These are phyloP conservation scores for Rhimphoctona megacephalus DNA, from an alignment of 2,888 invertebrate genomes.

Conservation along the genomic window DNA sequence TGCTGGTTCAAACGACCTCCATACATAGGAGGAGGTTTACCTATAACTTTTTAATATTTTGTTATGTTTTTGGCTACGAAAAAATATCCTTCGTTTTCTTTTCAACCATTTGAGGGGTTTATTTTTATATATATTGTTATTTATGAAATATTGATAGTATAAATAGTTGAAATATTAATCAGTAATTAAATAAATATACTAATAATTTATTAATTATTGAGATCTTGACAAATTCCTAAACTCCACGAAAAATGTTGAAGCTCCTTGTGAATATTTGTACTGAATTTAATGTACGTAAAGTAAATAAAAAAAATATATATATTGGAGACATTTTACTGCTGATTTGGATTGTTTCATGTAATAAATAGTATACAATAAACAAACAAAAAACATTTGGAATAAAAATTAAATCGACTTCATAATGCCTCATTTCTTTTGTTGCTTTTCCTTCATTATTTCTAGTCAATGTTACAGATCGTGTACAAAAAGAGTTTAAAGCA, in stretches of 20 bases:
- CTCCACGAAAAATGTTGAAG: background rate
- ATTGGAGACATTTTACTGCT: background rate
- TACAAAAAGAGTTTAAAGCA: conserved; percentile 22
- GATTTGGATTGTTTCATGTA: background rate
- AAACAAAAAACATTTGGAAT: background rate
- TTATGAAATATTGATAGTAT: no score
- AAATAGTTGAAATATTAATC: background rate
- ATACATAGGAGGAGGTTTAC: no score
- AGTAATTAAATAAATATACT: no score
- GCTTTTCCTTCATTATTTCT: conserved; percentile 4
- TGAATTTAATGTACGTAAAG: background rate
- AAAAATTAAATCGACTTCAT: conserved; percentile 17
- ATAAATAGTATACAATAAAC: background rate
- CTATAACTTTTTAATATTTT: no score
- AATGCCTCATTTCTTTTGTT: conserved; percentile 1
- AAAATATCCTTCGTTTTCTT: background rate
- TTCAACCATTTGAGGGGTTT: no score
- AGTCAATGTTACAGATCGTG: background rate
- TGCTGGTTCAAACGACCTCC: no score
- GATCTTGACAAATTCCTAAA: no score
- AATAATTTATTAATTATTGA: no score
- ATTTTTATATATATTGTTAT: no score
- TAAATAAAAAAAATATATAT: background rate
- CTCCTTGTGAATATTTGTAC: background rate
- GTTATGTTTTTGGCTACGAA: background rate